Evolutionary conservation across 2,797 vertebrate species (phyloP).

Genomic region (Sebastes vulpes): DNA sequence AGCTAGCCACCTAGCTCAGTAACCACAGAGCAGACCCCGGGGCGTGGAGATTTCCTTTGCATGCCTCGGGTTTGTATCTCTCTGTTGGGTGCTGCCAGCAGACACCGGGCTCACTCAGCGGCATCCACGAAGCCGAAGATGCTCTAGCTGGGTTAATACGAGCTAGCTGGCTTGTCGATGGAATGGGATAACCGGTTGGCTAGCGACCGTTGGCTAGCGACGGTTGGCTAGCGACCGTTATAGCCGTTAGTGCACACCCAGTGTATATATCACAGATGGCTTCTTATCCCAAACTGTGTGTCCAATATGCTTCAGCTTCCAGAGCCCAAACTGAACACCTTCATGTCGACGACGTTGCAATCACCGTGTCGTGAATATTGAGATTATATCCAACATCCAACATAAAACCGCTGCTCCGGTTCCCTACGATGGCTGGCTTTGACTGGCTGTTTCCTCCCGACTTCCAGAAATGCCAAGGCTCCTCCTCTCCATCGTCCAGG

Average conservation of each 20-base stretch:
- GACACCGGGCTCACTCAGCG: constrained; percentile 11
- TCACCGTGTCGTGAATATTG: constrained; percentile 24
- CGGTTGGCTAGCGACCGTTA: constrained; percentile 59
- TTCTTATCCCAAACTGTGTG: constrained; percentile 66
- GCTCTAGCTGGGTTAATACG: too few relatives aligned
- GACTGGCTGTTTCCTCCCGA: constrained; percentile 77
- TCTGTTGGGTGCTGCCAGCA: constrained; percentile 2
- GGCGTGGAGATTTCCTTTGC: constrained; percentile 75
- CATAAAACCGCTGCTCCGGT: constrained; percentile 64
- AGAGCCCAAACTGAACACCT: constrained; percentile 46
- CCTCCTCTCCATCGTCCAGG: constrained; percentile 80
- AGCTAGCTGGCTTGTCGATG: too few relatives aligned
- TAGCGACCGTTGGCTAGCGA: constrained; percentile 37
- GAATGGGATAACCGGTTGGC: constrained; percentile 30
- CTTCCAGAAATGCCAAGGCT: constrained; percentile 84
- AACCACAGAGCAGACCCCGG: constrained; percentile 57
- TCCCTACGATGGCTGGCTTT: constrained; percentile 70
- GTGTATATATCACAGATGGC: constrained; percentile 57
- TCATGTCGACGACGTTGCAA: constrained; percentile 49
- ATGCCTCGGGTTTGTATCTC: constrained; percentile 48
- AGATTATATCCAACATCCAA: constrained; percentile 31
- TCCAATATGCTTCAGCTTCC: constrained; percentile 68
- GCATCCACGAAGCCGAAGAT: constrained; percentile 34
- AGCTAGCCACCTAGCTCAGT: constrained; percentile 72
- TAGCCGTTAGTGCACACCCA: constrained; percentile 61